Percentiles rank a stretch among this genome's conserved stretches.
These are phyloP conservation scores for Axis porcinus DNA, from an alignment of 2,113 vertebrate genomes.

Conservation along the genomic window DNA sequence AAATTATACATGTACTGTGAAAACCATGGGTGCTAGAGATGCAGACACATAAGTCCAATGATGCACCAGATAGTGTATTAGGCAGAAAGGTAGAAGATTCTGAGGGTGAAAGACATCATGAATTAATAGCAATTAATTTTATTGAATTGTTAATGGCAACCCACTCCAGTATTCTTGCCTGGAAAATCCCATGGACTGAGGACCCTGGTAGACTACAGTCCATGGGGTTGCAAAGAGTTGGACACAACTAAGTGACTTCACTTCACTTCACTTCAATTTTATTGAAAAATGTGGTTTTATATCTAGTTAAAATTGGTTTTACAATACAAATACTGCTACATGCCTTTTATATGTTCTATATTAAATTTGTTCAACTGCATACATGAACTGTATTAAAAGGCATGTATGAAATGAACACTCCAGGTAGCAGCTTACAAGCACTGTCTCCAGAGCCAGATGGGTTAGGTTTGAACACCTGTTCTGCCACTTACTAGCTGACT, in stretches of 20 bases:
- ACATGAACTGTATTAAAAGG: neutral
- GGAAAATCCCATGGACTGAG: too few species aligned
- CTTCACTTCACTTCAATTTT: neutral
- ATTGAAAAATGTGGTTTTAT: neutral
- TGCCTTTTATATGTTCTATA: neutral
- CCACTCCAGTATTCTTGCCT: too few species aligned
- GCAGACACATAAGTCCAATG: accelerated
- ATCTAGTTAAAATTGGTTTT: neutral
- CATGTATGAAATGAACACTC: neutral
- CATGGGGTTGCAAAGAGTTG: too few species aligned
- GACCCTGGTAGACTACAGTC: too few species aligned
- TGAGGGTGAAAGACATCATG: neutral
- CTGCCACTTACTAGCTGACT: neutral
- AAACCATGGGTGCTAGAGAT: neutral
- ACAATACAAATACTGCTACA: neutral
- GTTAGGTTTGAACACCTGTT: neutral
- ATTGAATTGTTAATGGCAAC: neutral
- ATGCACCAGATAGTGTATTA: neutral
- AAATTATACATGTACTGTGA: neutral
- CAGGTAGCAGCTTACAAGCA: neutral
- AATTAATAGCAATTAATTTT: neutral
- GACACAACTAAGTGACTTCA: too few species aligned
- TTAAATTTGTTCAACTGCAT: neutral
- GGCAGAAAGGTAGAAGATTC: neutral
- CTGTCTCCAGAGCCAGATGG: neutral